phyloP scores from a whole-genome alignment of 1,140 invertebrate species.

The Tyrophagus putrescentiae region DNA sequence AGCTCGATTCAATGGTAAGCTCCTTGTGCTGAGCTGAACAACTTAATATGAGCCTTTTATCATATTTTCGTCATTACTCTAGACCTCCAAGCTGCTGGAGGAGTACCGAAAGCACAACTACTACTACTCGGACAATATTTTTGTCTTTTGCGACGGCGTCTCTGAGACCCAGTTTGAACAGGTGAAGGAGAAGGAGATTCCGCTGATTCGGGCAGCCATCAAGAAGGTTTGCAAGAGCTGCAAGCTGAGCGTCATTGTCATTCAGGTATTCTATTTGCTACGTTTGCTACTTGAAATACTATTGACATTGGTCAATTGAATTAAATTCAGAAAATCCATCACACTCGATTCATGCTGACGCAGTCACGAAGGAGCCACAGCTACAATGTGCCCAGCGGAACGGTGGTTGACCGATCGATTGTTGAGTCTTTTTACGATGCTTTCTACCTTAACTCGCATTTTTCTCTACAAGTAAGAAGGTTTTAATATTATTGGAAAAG shows the following conservation, averaged over 20 bases:
- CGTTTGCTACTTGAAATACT: too few relatives aligned
- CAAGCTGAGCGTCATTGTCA: too few relatives aligned
- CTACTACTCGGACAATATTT: too few relatives aligned
- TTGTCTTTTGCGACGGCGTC: slow-evolving; percentile 22
- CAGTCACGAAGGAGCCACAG: too few relatives aligned
- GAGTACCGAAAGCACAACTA: too few relatives aligned
- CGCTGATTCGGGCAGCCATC: background rate
- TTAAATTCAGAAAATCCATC: too few relatives aligned
- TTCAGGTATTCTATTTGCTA: too few relatives aligned
- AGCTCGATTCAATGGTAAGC: slow-evolving; percentile 16
- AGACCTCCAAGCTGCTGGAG: slow-evolving; percentile 37
- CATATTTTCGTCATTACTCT: slow-evolving; percentile 28
- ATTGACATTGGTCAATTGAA: too few relatives aligned
- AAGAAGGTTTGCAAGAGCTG: too few relatives aligned
- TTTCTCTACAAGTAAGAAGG: background rate
- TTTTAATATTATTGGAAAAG: background rate
- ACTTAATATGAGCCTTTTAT: slow-evolving; percentile 34
- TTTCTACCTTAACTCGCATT: slow-evolving; percentile 60
- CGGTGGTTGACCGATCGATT: slow-evolving; percentile 60
- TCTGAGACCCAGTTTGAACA: slow-evolving; percentile 20
- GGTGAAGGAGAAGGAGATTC: background rate
- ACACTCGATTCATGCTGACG: too few relatives aligned
- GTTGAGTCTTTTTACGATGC: slow-evolving; percentile 61
- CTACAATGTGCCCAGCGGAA: slow-evolving; percentile 66
- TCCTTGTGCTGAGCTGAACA: too few relatives aligned